A percentile compares a stretch with the other conserved stretches of the same genome.
Evolutionary conservation across 2,888 invertebrate species (phyloP).

Genomic region (Mystacides longicornis): DNA sequence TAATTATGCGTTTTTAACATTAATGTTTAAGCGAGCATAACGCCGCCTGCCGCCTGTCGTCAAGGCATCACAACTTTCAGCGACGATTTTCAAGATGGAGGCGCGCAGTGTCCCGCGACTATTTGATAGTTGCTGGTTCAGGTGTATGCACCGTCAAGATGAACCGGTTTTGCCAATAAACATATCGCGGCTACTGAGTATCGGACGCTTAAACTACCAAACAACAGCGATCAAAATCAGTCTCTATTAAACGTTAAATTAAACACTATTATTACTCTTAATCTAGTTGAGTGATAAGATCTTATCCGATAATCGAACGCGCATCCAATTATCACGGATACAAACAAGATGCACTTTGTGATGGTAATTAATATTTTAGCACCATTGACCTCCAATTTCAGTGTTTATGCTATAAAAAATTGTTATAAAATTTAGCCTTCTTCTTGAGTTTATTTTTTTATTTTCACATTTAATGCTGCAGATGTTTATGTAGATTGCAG

Average conservation of each 20-base stretch:
- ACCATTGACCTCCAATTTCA: too few species aligned
- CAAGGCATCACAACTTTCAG: too few species aligned
- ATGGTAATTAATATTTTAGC: neutral
- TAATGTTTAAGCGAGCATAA: too few species aligned
- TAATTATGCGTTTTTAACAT: too few species aligned
- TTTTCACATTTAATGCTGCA: too few species aligned
- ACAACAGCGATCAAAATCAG: neutral
- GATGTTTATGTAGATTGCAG: too few species aligned
- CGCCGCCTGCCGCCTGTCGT: too few species aligned
- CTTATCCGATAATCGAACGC: neutral
- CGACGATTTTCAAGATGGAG: too few species aligned
- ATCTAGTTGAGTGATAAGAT: neutral
- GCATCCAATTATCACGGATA: slow-evolving; percentile 4
- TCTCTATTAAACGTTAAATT: neutral
- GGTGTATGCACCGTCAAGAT: slow-evolving; percentile 3
- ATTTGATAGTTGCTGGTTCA: neutral
- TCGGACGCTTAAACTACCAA: neutral
- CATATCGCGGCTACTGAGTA: neutral
- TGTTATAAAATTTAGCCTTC: too few species aligned
- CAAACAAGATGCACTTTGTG: slow-evolving; percentile 7
- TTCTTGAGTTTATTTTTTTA: too few species aligned
- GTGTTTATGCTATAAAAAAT: too few species aligned
- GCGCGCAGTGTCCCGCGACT: too few species aligned
- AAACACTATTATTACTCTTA: neutral
- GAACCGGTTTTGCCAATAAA: slow-evolving; percentile 6